Conservation (phyloP, 2,113 vertebrate species). For the Dinomys branickii region DNA sequence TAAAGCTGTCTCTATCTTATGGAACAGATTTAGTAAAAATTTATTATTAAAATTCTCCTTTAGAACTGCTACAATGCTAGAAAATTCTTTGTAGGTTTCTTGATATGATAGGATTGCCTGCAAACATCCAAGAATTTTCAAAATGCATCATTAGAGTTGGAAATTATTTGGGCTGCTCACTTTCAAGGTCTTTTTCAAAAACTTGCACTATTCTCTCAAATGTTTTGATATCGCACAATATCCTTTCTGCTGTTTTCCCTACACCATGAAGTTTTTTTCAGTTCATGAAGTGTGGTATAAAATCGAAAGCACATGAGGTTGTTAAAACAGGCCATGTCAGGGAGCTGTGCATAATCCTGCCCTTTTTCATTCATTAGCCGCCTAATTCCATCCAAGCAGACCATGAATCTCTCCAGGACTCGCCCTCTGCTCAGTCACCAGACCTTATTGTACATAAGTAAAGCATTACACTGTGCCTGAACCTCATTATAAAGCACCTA, state of each 20-base stretch:
- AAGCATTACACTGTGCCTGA: neutral
- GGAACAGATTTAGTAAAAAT: neutral
- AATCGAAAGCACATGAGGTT: neutral
- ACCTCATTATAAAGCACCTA: neutral
- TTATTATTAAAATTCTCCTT: neutral
- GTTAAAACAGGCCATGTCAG: neutral
- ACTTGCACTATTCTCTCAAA: neutral
- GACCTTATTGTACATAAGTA: neutral
- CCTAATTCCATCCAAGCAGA: neutral
- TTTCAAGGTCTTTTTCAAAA: neutral
- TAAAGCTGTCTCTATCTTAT: neutral
- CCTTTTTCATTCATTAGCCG: neutral
- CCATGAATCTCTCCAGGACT: neutral
- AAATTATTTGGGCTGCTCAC: neutral
- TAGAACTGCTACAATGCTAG: neutral
- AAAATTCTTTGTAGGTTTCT: neutral
- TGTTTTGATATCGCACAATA: neutral
- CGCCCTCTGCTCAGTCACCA: neutral
- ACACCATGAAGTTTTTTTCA: neutral
- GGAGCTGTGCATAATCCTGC: too few relatives aligned
- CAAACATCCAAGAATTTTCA: neutral
- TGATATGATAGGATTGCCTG: neutral
- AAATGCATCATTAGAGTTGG: neutral
- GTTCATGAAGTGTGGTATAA: neutral
- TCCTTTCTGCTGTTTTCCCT: neutral